Evolutionary conservation across 1,140 invertebrate genomes (phyloP), one percentile per base, ranked within the genome.

Genomic region (Vanessa tameamea): DNA sequence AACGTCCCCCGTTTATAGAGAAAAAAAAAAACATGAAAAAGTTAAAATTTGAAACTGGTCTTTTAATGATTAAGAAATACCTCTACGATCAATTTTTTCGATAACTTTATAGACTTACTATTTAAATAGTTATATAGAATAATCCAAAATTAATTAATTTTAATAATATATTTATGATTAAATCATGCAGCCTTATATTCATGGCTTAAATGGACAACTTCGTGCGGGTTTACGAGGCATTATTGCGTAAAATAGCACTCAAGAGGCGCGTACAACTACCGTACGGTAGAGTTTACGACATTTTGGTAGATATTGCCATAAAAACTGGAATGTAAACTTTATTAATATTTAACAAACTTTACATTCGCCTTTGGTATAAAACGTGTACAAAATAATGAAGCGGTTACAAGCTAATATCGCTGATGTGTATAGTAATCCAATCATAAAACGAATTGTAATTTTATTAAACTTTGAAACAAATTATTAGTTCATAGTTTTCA

Each of bases 201-300:
- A 57, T 23, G 20, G 11, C 2, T 57, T 2, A n/a, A 57, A 57
- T 13, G 13, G 53, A 43, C 53, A 57, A 57, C 53, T 57, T 12
- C 53, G n/a, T 20, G 51, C n/a, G 16, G 53, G 16, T 57, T 57
- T 57, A 57, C 53, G 53, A 57, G 16, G 20, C 53, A 57, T 57
- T 57, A 57, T 57, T 57, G 11, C 53, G 23, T 16, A 20, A 57
- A 57, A 57, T 57, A 57, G 53, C 53, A 57, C 53, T 57, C 53
- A 23, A 23, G 53, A 57, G 53, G 53, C 53, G 20, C 20, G 16
- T 53, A n/a, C 50, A 53, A 53, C 50, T 53, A 53, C 50, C 50
- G 50, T n/a, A n/a, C n/a, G 50, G 50, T 53, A 23, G 20, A 57
- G 53, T 57, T 57, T 57, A 57, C 53, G 53, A 57, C 53, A 23